Percentiles rank a stretch among this genome's conserved stretches.
Evolutionary conservation across 1,140 invertebrate species (phyloP).

Genomic region (Procambarus virginalis): DNA sequence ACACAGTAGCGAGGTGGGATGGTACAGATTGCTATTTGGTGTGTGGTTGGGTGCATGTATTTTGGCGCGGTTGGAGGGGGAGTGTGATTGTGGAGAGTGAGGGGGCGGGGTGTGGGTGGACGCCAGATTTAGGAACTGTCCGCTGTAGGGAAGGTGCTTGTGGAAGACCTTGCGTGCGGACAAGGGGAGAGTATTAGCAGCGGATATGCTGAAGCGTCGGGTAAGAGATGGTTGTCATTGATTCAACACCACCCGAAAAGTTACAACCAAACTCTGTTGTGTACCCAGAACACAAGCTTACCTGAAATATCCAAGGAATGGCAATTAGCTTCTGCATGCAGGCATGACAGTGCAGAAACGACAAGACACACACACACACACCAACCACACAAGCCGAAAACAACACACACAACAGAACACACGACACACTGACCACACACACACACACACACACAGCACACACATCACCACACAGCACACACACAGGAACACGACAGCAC

Average conservation of each 20-base stretch:
- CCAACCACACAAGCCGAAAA: too few relatives aligned
- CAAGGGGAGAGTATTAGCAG: conserved; percentile 31
- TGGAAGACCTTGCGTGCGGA: not conserved
- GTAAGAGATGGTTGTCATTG: conserved; percentile 58
- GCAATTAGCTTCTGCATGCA: too few relatives aligned
- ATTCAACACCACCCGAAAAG: conserved; percentile 45
- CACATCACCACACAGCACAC: too few relatives aligned
- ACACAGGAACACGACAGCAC: too few relatives aligned
- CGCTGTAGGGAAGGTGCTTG: not conserved
- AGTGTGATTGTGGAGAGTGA: not conserved
- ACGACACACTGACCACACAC: too few relatives aligned
- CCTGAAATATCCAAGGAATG: not conserved
- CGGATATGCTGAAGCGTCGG: conserved; percentile 45
- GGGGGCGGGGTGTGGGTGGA: not conserved
- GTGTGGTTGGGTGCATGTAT: not conserved
- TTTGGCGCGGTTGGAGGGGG: not conserved
- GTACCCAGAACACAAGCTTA: not conserved
- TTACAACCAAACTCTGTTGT: conserved; percentile 3
- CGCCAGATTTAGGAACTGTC: not conserved
- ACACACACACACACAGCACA: too few relatives aligned
- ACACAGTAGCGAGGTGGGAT: not conserved
- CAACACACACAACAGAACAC: too few relatives aligned
- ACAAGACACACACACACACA: too few relatives aligned
- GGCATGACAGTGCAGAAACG: not conserved
- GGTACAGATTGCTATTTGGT: not conserved